These are phyloP conservation scores for Akabosia matsudoensis DNA, from an alignment of 1,140 invertebrate genomes.

Conservation along the genomic window DNA sequence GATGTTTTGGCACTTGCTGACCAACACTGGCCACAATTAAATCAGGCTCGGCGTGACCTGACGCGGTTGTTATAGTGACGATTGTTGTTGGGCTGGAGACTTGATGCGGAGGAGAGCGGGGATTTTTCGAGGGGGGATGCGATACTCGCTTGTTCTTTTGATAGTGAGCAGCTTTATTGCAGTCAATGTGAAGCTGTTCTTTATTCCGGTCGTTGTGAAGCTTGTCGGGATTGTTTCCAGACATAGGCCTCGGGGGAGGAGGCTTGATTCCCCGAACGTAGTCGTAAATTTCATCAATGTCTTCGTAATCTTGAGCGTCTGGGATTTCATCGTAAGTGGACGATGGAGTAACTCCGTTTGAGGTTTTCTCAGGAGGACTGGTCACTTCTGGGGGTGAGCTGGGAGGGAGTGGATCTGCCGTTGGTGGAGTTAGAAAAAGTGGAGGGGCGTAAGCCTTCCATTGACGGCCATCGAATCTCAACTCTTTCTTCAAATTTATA, in stretches of 20 bases:
- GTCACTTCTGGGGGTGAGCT: not conserved
- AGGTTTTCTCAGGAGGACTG: not conserved
- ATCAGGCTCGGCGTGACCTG: conserved; percentile 1
- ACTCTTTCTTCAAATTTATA: conserved; percentile 49
- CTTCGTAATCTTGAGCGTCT: conserved; percentile 74
- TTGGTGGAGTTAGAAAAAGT: conserved; percentile 42
- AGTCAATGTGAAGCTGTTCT: not conserved
- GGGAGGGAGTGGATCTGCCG: conserved; percentile 31
- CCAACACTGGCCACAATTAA: conserved; percentile 12
- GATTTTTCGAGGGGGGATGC: conserved; percentile 43
- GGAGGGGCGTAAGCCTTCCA: conserved; percentile 46
- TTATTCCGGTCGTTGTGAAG: not conserved
- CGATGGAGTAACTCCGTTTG: too few species aligned
- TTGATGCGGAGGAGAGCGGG: too few species aligned
- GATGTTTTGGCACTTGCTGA: conserved; percentile 31
- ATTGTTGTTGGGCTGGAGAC: conserved; percentile 40
- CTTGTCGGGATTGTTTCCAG: conserved; percentile 27
- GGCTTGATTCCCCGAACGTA: conserved; percentile 89
- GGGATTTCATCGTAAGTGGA: conserved; percentile 49
- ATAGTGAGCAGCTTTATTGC: not conserved
- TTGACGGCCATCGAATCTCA: conserved; percentile 48
- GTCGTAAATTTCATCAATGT: conserved; percentile 95
- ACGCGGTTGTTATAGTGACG: conserved; percentile 12
- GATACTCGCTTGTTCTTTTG: not conserved
- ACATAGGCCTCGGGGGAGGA: conserved; percentile 72